Evolutionary conservation across 1,140 invertebrate genomes (phyloP).

Genomic region (Drosophila arizonae): DNA sequence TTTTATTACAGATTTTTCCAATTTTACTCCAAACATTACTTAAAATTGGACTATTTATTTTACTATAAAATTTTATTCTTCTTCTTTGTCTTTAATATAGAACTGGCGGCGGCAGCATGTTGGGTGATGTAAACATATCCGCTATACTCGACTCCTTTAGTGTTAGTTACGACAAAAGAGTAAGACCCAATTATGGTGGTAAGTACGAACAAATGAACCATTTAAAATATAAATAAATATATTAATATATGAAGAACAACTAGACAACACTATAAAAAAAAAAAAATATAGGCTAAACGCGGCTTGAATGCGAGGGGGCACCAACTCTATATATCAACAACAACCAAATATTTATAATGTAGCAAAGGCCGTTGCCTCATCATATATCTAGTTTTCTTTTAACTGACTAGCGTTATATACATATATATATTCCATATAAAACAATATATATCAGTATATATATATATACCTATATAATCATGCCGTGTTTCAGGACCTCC

Average conservation of each 20-base stretch:
- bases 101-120: constrained; percentile 89
- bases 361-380: background rate
- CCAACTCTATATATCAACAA: constrained; percentile 15
- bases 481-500: constrained; percentile 92
- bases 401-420: constrained; percentile 9
- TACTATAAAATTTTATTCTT: background rate
- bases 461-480: constrained; percentile 10
- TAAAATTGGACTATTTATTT: too few relatives aligned
- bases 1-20: too few relatives aligned
- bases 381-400: background rate
- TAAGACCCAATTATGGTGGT: constrained; percentile 99
- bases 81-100: constrained; percentile 77
- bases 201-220: constrained; percentile 84
- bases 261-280: constrained; percentile 35
- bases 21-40: too few relatives aligned
- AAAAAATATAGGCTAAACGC: constrained; percentile 25
- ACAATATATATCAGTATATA: constrained; percentile 2
- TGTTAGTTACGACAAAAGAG: constrained; percentile 98
- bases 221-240: background rate
- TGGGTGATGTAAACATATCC: constrained; percentile 95
- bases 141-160: constrained; percentile 96
- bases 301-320: constrained; percentile 63
- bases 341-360: background rate
- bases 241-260: constrained; percentile 23
- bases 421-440: constrained; percentile 1